Evolutionary conservation across 2,888 invertebrate genomes (phyloP).

Genomic region (Tetanocera ferruginea): DNA sequence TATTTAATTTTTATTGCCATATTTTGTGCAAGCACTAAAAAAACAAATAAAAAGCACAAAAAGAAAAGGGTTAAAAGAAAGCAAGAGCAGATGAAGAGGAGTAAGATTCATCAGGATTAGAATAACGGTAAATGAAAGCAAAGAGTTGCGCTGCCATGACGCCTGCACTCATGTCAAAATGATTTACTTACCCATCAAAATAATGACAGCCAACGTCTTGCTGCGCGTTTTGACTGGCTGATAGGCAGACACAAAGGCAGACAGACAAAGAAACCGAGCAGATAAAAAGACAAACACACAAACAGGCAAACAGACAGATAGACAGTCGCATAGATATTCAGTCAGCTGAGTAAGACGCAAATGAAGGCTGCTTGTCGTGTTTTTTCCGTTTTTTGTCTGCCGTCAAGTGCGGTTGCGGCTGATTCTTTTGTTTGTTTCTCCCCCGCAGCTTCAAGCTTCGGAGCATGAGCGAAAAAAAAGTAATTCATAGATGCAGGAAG

Average conservation of each 20-base stretch:
- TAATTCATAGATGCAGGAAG: not conserved
- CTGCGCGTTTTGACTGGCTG: constrained; percentile 21
- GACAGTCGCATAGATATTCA: not conserved
- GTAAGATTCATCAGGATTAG: not conserved
- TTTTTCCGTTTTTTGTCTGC: constrained; percentile 9
- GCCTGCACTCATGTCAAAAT: constrained; percentile 54
- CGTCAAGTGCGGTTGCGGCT: not conserved
- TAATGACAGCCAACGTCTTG: constrained; percentile 31
- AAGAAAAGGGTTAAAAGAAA: not conserved
- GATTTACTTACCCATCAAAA: constrained; percentile 42
- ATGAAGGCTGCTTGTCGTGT: constrained; percentile 1
- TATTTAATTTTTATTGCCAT: constrained; percentile 32
- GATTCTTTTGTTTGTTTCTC: not conserved
- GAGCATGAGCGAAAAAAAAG: not conserved
- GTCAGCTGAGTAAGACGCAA: not conserved
- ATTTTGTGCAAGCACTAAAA: not conserved
- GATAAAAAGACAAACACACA: not conserved
- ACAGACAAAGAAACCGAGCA: not conserved
- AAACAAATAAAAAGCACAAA: not conserved
- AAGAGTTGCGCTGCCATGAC: constrained; percentile 1
- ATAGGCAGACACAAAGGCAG: not conserved
- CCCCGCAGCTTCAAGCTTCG: not conserved
- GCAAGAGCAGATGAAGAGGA: not conserved
- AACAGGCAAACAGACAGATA: not conserved
- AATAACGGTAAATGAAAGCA: not conserved